Evolutionary conservation across 2,797 vertebrate species (phyloP).

Genomic region (Pachyuromys duprasi): DNA sequence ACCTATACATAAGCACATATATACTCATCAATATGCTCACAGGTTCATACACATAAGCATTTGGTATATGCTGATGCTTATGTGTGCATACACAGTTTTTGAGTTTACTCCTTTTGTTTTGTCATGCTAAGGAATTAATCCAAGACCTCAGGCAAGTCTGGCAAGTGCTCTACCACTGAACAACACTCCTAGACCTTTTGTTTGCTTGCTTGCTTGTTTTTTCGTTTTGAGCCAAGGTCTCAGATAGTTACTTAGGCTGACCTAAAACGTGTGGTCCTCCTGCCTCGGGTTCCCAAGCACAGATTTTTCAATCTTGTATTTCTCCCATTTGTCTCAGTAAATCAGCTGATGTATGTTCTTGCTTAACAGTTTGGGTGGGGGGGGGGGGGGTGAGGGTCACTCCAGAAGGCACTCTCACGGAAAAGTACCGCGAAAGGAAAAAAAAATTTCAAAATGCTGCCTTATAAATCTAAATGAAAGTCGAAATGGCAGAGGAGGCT

Average conservation of each 20-base stretch:
- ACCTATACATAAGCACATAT: background rate
- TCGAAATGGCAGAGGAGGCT: background rate
- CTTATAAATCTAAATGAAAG: background rate
- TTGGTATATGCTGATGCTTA: background rate
- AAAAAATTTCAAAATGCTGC: background rate
- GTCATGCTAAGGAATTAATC: background rate
- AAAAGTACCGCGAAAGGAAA: background rate
- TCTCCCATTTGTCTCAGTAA: background rate
- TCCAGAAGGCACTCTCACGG: background rate
- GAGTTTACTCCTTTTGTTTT: background rate
- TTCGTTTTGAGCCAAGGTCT: background rate
- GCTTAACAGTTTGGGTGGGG: background rate
- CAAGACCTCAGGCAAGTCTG: background rate
- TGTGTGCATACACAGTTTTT: accelerated
- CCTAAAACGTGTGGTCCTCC: background rate
- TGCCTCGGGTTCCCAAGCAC: background rate
- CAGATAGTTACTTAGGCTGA: background rate
- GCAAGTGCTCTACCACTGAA: background rate
- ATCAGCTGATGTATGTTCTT: background rate
- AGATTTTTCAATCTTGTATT: background rate
- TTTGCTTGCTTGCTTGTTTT: too few relatives aligned
- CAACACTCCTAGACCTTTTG: background rate
- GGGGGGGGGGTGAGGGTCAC: too few relatives aligned
- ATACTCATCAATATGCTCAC: background rate
- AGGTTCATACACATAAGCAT: background rate